phyloP scores from a whole-genome alignment of 1,140 invertebrate species.

The Lepidurus apus region DNA sequence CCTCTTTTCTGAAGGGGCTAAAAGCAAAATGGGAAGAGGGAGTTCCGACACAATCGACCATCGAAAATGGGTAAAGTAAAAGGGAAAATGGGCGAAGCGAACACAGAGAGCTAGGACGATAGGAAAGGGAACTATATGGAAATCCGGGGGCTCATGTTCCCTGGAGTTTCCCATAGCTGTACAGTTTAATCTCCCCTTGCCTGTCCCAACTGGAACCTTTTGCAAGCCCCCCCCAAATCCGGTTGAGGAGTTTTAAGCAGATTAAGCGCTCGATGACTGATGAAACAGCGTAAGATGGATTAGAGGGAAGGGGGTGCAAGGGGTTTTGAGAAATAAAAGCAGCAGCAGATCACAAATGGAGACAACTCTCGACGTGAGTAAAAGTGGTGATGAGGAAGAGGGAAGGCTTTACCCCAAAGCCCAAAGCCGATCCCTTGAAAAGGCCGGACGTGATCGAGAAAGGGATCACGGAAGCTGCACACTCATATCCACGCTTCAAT shows the following conservation, averaged over 20 bases:
- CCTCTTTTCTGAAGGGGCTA: background rate
- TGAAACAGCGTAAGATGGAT: constrained; percentile 21
- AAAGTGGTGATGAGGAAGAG: background rate
- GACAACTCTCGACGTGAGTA: background rate
- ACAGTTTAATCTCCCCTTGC: constrained; percentile 19
- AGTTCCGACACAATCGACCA: constrained; percentile 21
- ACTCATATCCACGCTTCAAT: constrained; percentile 19
- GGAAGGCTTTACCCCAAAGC: constrained; percentile 13
- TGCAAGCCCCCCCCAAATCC: constrained; percentile 13
- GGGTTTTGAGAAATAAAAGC: background rate
- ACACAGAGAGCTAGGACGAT: background rate
- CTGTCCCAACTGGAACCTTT: constrained; percentile 18
- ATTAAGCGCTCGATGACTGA: constrained; percentile 19
- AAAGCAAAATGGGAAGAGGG: background rate
- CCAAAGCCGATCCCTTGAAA: constrained; percentile 16
- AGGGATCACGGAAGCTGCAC: background rate
- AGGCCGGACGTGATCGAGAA: constrained; percentile 12
- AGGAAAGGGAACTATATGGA: constrained; percentile 5
- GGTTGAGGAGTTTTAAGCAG: constrained; percentile 21
- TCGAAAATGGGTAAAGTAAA: constrained; percentile 16
- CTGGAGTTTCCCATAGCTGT: background rate
- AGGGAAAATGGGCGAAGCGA: constrained; percentile 7
- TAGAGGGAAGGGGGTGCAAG: background rate
- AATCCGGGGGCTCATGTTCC: constrained; percentile 13
- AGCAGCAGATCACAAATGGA: background rate